Evolutionary conservation across 1,140 invertebrate species (phyloP), one percentile per base, ranked within the genome.

Genomic region (Leucophenga varia): DNA sequence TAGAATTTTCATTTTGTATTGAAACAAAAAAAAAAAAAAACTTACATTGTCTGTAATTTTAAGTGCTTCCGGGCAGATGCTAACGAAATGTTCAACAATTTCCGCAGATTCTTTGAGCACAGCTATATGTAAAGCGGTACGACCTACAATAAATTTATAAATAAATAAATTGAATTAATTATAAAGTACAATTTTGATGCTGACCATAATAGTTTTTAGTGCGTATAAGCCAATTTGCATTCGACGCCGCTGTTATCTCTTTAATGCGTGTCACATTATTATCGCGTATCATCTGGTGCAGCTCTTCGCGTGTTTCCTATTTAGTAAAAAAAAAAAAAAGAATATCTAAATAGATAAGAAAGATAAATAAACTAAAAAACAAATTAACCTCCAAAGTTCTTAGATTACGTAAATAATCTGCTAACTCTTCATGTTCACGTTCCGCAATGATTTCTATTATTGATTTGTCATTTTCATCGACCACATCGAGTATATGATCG

Each of bases 31-130:
- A 20, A n/a, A 37, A 20, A 14, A 30, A 6, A n/a, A 40, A 77
- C 84, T 85, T 77, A 94, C 91, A 77, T 94, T 93, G 72, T 95
- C 92, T 0, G 88, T 87, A 35, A 89, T 79, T 35, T 82, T 79
- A 9, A 94, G 64, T 0, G 88, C 82, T 50, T 87, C 84, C 0
- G 88, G 84, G 70, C 85, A 91, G 4, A 77, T 81, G 49, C 82
- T 81, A 1, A 86, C 86, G 30, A 95, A 77, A 52, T 84, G 84
- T 39, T 84, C 79, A 3, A 90, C 88, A 20, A 93, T 82, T 30
- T 89, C 83, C 50, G 87, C 84, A 43, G 89, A 82, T 64, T 93
- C 87, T 22, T 83, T 84, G 2, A 95, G 74, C 3, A 93, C 86
- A 1, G 91, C 90, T 14, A 93, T 80, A 57, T 95, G 92, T 2